These are phyloP conservation scores for Passer montanus DNA, from an alignment of 2,113 vertebrate genomes.

Conservation along the genomic window DNA sequence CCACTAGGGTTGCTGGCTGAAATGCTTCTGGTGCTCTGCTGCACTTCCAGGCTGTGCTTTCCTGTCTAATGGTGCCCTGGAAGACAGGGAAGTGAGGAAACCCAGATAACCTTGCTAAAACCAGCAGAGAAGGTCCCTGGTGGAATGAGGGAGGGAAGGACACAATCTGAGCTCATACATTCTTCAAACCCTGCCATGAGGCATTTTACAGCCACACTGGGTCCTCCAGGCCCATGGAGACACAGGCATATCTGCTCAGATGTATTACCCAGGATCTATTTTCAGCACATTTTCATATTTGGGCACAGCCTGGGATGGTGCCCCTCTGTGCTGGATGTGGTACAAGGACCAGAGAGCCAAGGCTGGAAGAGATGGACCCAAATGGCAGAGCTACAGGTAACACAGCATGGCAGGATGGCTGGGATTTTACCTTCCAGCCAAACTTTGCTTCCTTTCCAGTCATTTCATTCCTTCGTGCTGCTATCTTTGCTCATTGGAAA, in stretches of 20 bases:
- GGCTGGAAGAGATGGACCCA: not conserved
- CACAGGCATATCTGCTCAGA: not conserved
- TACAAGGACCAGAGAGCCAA: not conserved
- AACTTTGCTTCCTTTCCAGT: not conserved
- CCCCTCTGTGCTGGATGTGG: accelerated
- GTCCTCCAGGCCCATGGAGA: not conserved
- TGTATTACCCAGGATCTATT: not conserved
- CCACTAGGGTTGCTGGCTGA: not conserved
- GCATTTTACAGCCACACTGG: not conserved
- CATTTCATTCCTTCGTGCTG: not conserved
- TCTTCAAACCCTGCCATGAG: not conserved
- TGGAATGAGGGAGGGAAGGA: not conserved
- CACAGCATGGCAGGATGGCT: not conserved
- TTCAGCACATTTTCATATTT: not conserved
- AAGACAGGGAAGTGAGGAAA: not conserved
- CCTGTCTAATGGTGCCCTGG: not conserved
- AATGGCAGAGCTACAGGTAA: not conserved
- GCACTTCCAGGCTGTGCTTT: not conserved
- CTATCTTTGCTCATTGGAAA: not conserved
- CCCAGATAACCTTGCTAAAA: not conserved
- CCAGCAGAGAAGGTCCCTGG: accelerated
- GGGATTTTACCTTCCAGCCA: not conserved
- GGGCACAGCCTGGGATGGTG: not conserved
- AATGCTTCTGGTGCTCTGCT: not conserved
- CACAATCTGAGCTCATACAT: not conserved